A percentile compares a stretch with the other conserved stretches of the same genome.
Conservation (phyloP, 2,113 vertebrate species). For the Pedetes capensis region DNA sequence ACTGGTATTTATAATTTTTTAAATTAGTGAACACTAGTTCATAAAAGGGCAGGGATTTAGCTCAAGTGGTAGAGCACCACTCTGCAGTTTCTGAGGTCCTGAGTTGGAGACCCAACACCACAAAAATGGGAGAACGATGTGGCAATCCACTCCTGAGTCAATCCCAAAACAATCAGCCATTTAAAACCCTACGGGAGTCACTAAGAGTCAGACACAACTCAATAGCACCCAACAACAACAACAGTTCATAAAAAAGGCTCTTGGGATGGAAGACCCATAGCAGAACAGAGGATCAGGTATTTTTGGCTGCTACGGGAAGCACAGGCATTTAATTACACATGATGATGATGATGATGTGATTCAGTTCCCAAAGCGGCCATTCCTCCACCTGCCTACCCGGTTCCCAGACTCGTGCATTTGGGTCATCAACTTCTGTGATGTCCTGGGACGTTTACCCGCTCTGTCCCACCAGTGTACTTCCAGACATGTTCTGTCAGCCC, state of each 20-base stretch:
- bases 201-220: too few relatives aligned
- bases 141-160: too few relatives aligned
- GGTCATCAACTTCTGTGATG: background rate
- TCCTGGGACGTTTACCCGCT: constrained; percentile 34
- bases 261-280: background rate
- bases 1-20: background rate
- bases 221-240: too few relatives aligned
- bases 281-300: constrained; percentile 36
- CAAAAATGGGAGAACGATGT: too few relatives aligned
- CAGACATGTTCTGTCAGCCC: constrained; percentile 30
- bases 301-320: background rate
- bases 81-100: too few relatives aligned
- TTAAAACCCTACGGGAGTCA: too few relatives aligned
- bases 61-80: too few relatives aligned
- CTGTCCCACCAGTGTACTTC: constrained; percentile 36
- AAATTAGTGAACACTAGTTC: background rate
- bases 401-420: too few relatives aligned
- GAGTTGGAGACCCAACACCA: too few relatives aligned
- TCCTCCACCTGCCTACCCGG: constrained; percentile 29
- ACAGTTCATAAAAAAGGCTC: too few relatives aligned
- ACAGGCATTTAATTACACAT: constrained; percentile 22
- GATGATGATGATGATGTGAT: constrained; percentile 41
- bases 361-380: constrained; percentile 24
- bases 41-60: too few relatives aligned
- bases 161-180: too few relatives aligned